These are phyloP conservation scores for Synergus umbraculus DNA, from an alignment of 2,888 invertebrate species.

Conservation along the genomic window DNA sequence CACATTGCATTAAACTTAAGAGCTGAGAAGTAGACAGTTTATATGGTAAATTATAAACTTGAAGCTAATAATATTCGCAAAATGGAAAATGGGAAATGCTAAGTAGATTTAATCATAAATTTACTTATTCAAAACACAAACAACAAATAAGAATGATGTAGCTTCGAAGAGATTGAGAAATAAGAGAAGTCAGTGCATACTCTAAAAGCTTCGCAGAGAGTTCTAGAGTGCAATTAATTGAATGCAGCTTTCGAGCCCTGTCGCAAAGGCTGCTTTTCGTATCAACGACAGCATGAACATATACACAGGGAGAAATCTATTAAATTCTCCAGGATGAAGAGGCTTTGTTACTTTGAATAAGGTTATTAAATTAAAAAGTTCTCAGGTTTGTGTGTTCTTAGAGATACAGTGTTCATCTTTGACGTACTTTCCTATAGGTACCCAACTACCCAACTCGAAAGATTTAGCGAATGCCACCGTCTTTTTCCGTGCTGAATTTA, in stretches of 20 bases:
- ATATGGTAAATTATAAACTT: neutral
- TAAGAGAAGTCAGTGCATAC: neutral
- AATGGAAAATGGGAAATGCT: neutral
- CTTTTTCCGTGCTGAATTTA: neutral
- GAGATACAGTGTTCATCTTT: neutral
- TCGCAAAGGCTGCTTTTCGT: constrained; percentile 11
- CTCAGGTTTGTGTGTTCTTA: neutral
- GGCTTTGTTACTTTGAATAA: neutral
- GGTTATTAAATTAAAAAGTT: neutral
- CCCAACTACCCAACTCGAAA: no score
- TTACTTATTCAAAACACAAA: neutral
- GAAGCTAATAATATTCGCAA: neutral
- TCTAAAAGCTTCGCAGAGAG: constrained; percentile 15
- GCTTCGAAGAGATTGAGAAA: neutral
- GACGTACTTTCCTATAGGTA: neutral
- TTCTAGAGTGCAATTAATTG: constrained; percentile 21
- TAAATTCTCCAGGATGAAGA: neutral
- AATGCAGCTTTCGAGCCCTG: constrained; percentile 3
- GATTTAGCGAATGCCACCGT: neutral
- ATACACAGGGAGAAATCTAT: neutral
- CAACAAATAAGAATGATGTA: neutral
- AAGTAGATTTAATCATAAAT: neutral
- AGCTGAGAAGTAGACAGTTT: neutral
- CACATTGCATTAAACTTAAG: neutral
- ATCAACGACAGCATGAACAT: constrained; percentile 21